Evolutionary conservation across 30 jellyfish, hydroid and myxozoan species (phyloP), one percentile per base, ranked within the genome.

Genomic region (Hydractinia echinata): DNA sequence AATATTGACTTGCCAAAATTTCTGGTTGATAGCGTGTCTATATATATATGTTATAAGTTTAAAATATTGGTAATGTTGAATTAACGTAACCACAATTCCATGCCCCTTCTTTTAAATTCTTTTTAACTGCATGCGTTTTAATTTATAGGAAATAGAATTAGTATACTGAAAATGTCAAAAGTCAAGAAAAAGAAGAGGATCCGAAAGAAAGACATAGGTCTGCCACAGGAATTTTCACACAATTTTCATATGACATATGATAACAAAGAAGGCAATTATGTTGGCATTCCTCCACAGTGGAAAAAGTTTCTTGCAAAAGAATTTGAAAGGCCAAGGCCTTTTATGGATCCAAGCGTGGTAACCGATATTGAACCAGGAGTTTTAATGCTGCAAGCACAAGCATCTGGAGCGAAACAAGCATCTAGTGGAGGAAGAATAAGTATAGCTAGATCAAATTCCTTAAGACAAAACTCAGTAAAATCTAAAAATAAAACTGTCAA

Each of bases 271-370:
- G 98, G 98, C 15, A 81, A 90, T 54, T 92, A 86, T 61, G 91
- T 92, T 58, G 98, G 98, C 3, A 92, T 92, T 7, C 98, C 98
- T 10, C 94, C 96, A 48, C 98, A 92, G 68, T 92, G 98, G 98
- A 92, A 86, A 76, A 92, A 86, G 86, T 92, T 92, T 81, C 86
- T 92, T 7, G 83, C 93, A 15, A 92, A 86, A 83, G 98, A 92
- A 66, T 92, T 85, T 73, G 96, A 92, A 74, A 72, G 98, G 61
- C 98, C 98, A 4, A 84, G 85, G 66, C 98, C 98, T 6, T 72
- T 92, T 60, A 86, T 92, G 14, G 98, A 92, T 66, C 96, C 98
- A 53, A 86, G 89, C 60, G 82, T 71, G 44, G 98, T 92, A 19
- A 92, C 98, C n/a, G 98, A 92, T 79, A 92, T 92, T 61, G 89